Percentiles rank a stretch among this genome's conserved stretches.
Conservation (phyloP, 2,113 vertebrate species). For the Pygoscelis adeliae region DNA sequence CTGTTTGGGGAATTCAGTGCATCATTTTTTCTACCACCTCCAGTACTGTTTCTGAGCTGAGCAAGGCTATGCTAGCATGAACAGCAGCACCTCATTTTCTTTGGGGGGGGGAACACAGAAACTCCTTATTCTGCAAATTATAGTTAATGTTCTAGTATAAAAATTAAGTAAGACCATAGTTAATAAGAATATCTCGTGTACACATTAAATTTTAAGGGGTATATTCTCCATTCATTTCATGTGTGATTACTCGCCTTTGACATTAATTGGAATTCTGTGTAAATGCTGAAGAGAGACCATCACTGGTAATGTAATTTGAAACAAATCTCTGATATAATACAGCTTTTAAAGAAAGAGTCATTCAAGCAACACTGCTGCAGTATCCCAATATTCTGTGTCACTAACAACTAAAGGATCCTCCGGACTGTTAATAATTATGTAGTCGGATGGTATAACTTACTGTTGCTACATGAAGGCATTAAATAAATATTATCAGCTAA, state of each 20-base stretch:
- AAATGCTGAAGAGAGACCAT: not conserved
- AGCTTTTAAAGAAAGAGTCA: not conserved
- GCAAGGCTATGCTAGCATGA: not conserved
- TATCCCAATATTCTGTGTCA: not conserved
- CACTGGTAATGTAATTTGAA: conserved; percentile 18
- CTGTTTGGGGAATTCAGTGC: not conserved
- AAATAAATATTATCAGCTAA: not conserved
- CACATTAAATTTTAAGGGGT: not conserved
- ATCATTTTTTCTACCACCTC: not conserved
- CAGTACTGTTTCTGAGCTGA: not conserved
- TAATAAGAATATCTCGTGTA: not conserved
- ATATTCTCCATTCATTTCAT: not conserved
- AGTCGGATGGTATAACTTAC: not conserved
- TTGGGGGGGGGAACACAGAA: not conserved
- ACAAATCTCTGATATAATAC: not conserved
- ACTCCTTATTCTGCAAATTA: not conserved
- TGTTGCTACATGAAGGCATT: not conserved
- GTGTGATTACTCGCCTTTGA: not conserved
- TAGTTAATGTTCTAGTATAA: not conserved
- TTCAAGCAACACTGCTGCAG: not conserved
- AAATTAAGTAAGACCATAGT: conserved; percentile 2
- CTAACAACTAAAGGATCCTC: not conserved
- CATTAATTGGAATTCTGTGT: conserved; percentile 10
- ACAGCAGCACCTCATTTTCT: not conserved
- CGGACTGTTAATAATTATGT: not conserved